Conservation (phyloP, 1,140 invertebrate species). For the Triops longicaudatus region DNA sequence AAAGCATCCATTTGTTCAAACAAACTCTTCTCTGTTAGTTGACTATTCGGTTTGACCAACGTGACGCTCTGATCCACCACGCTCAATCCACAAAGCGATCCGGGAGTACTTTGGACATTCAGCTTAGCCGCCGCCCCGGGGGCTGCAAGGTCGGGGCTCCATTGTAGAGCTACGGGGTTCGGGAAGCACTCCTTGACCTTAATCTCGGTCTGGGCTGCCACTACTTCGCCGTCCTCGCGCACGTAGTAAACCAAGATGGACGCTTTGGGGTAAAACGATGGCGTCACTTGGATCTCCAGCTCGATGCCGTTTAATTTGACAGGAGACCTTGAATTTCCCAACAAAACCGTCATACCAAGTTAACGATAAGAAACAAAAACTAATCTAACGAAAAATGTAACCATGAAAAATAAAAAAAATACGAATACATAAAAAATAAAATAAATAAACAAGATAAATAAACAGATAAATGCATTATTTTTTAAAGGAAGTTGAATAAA, state of each 20-base stretch:
- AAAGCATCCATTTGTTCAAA: neutral
- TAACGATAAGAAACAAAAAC: no score
- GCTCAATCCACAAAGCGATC: constrained; percentile 7
- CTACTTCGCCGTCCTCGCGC: neutral
- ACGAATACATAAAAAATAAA: no score
- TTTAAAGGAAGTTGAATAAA: no score
- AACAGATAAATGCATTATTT: no score
- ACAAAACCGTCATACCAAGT: no score
- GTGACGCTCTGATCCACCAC: constrained; percentile 10
- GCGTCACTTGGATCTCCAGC: neutral
- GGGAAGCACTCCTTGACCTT: neutral
- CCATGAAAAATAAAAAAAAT: no score
- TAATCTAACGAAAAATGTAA: no score
- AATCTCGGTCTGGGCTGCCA: neutral
- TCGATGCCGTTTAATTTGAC: neutral
- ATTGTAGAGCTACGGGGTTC: neutral
- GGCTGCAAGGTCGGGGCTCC: neutral
- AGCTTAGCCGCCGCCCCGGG: neutral
- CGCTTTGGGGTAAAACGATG: neutral
- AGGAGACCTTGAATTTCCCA: neutral
- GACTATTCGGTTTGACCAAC: neutral
- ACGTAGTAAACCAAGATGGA: neutral
- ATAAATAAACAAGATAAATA: no score
- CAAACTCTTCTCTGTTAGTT: neutral
- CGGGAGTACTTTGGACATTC: neutral